phyloP scores from a whole-genome alignment of 2,113 vertebrate species.

The Psilopsiagon aurifrons region DNA sequence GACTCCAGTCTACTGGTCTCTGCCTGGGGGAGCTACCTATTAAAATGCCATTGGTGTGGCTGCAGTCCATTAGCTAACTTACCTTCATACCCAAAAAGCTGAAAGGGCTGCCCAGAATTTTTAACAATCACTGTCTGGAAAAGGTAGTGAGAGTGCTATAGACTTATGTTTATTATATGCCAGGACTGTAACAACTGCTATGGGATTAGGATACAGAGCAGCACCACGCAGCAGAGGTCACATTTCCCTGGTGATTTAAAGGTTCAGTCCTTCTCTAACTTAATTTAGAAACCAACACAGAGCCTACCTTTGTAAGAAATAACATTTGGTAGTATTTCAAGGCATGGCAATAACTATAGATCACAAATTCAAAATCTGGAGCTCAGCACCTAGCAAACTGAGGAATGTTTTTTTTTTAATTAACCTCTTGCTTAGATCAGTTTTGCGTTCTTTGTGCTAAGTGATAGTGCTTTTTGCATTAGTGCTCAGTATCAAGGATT shows the following conservation, averaged over 20 bases:
- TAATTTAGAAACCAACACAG: slow-evolving; percentile 62
- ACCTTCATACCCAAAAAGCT: slow-evolving; percentile 59
- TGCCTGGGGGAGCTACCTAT: slow-evolving; percentile 53
- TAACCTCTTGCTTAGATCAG: neutral
- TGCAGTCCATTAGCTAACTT: slow-evolving; percentile 67
- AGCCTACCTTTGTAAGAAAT: slow-evolving; percentile 13
- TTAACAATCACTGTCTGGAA: slow-evolving; percentile 63
- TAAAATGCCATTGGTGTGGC: slow-evolving; percentile 67
- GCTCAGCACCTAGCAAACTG: neutral
- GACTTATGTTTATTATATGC: slow-evolving; percentile 42
- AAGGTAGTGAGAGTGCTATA: slow-evolving; percentile 16
- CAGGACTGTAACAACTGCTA: slow-evolving; percentile 42
- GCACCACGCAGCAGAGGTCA: slow-evolving; percentile 46
- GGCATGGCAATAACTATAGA: neutral
- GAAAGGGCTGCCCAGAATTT: slow-evolving; percentile 63
- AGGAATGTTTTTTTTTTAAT: neutral
- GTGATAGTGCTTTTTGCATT: neutral
- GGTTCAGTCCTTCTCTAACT: slow-evolving; percentile 41
- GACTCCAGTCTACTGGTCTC: slow-evolving; percentile 26
- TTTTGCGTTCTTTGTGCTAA: neutral
- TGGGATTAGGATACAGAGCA: slow-evolving; percentile 55
- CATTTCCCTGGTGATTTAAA: slow-evolving; percentile 52
- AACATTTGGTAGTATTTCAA: slow-evolving; percentile 32
- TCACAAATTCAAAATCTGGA: slow-evolving; percentile 17
- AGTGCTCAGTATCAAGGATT: neutral